Conservation (phyloP, 1,140 invertebrate genomes). For the Leptinotarsa undecemlineata region DNA sequence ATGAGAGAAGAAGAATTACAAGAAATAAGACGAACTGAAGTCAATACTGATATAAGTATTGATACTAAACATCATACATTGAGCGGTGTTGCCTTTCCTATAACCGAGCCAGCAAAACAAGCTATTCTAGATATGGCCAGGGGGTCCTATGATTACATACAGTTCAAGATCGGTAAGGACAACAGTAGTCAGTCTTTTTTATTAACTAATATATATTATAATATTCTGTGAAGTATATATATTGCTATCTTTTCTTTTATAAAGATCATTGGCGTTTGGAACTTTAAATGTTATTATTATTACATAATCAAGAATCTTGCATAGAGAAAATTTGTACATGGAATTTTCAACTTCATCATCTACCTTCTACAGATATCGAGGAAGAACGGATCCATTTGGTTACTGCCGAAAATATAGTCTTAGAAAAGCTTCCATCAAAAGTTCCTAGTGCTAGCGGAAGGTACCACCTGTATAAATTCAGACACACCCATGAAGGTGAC, state of each 20-base stretch:
- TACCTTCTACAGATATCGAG: constrained; percentile 64
- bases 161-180: constrained; percentile 70
- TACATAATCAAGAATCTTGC: no score
- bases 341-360: not conserved
- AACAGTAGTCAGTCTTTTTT: not conserved
- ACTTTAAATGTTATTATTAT: no score
- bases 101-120: constrained; percentile 78
- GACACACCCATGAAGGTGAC: constrained; percentile 91
- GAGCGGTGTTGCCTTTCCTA: constrained; percentile 89
- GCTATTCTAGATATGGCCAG: constrained; percentile 71
- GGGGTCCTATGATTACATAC: constrained; percentile 74
- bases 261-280: no score
- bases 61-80: constrained; percentile 89
- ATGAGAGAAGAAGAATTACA: constrained; percentile 86
- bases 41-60: constrained; percentile 77
- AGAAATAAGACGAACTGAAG: constrained; percentile 76
- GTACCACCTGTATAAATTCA: constrained; percentile 91
- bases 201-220: not conserved
- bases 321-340: no score
- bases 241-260: no score
- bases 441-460: constrained; percentile 83
- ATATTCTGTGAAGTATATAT: no score
- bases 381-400: constrained; percentile 79
- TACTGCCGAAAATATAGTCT: constrained; percentile 62
- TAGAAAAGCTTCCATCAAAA: constrained; percentile 71